A percentile compares a stretch with the other conserved stretches of the same genome.
Evolutionary conservation across 2,113 vertebrate species (phyloP).

Genomic region (Dicrurus megarhynchus): DNA sequence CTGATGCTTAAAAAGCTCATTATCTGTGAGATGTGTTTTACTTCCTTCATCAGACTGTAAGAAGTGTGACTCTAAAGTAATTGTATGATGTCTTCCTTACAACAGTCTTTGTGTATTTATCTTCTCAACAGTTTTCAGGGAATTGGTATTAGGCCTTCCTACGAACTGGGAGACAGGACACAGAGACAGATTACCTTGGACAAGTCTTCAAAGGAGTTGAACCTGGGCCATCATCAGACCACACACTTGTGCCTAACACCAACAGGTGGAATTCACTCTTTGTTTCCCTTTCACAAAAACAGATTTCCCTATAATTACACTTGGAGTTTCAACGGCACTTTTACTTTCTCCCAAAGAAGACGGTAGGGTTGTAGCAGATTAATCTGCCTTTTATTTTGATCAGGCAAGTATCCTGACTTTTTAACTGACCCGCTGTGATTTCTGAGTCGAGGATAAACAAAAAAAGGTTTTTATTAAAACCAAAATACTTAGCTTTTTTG

Average conservation of each 20-base stretch:
- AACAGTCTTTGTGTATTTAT: background rate
- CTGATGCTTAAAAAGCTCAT: background rate
- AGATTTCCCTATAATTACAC: background rate
- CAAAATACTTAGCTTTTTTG: background rate
- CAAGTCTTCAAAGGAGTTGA: background rate
- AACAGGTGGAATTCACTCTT: background rate
- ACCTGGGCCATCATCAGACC: background rate
- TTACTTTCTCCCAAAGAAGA: background rate
- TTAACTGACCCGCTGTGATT: background rate
- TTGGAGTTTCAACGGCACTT: background rate
- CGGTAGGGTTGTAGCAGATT: background rate
- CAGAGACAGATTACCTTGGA: background rate
- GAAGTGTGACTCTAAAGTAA: background rate
- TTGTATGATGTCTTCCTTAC: background rate
- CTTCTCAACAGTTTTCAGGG: background rate
- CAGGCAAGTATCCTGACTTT: background rate
- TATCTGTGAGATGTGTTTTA: background rate
- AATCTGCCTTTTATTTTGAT: background rate
- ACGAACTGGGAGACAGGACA: background rate
- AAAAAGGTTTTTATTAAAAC: background rate
- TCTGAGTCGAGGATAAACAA: background rate
- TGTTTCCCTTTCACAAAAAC: background rate
- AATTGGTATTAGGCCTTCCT: background rate
- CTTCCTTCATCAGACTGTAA: background rate
- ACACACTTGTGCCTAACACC: background rate